Percentiles rank a stretch among this genome's conserved stretches.
Conservation (phyloP, 2,113 vertebrate genomes). For the Equus quagga region DNA sequence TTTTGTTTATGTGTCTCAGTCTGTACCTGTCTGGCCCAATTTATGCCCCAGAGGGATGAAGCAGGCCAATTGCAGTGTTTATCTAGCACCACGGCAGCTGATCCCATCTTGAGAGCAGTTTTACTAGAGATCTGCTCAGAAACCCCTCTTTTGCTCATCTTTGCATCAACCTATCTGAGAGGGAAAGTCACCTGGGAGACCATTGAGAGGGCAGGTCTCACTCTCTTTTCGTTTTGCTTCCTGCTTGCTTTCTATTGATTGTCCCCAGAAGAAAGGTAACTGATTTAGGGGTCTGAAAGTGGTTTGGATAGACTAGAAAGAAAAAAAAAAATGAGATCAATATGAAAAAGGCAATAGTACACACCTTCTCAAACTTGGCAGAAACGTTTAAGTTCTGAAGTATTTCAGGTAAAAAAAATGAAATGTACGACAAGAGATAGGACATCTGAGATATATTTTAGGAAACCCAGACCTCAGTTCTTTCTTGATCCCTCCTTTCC, state of each 20-base stretch:
- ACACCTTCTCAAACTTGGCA: slow-evolving; percentile 23
- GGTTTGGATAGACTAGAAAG: not conserved
- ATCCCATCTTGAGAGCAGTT: not conserved
- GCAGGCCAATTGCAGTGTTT: not conserved
- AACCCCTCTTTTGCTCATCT: not conserved
- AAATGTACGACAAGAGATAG: not conserved
- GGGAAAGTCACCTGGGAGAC: not conserved
- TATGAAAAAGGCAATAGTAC: slow-evolving; percentile 16
- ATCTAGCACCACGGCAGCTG: not conserved
- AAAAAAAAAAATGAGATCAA: not conserved
- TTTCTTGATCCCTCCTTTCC: not conserved
- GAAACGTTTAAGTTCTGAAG: slow-evolving; percentile 39
- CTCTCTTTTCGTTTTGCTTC: not conserved
- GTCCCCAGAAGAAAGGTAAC: slow-evolving; percentile 21
- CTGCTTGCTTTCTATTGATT: not conserved
- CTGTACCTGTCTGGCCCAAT: not conserved
- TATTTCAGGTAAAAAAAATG: slow-evolving; percentile 23
- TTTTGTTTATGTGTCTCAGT: slow-evolving; percentile 24
- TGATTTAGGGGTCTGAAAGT: slow-evolving; percentile 14
- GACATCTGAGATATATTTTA: not conserved
- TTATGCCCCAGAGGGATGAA: not conserved
- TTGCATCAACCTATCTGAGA: not conserved
- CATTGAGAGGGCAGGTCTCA: not conserved
- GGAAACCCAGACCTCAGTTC: not conserved
- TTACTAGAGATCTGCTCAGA: not conserved